Base-by-base conservation (phyloP, 2,797 vertebrate species). In the Clarias pachynema region DNA sequence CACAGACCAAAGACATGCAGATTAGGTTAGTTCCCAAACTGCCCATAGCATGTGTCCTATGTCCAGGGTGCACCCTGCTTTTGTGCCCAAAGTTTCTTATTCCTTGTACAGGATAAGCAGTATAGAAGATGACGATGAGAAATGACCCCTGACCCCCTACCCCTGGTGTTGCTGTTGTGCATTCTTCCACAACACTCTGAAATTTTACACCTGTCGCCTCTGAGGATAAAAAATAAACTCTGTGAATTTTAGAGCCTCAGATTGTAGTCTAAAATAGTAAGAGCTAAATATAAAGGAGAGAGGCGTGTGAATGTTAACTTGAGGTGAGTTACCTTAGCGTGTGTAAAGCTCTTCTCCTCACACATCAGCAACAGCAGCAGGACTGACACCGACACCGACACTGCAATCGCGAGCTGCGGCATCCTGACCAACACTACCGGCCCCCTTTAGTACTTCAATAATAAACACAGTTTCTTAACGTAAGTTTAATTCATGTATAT, bases 281-380 rank as follows among this genome's bases (percentile, higher is more conserved):
- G 57, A n/a, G 29, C 34, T 37, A 15, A 62, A 79, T 79, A 62
- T 34, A 8, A 40, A 37, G 20, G 24, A 62, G 14, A 16, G 34
- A 40, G 56, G 24, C n/a, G 59, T 1, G 31, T 24, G 22, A 40
- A 2, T 22, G 31, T 6, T 40, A 22, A 4, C 0, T 62, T 2
- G 26, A 29, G 63, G 44, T 89, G 49, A 53, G 22, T 63, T n/a
- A 90, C 89, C 86, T 88, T 88, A 29, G 85, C 88, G 24, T 56
- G 60, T 40, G 81, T 49, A 3, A 59, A 10, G 34, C 80, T 72
- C 59, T 63, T n/a, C 24, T 24, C 34, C 31, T 89, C 72, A 49
- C 65, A 69, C 18, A 77, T 12, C 68, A 86, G 3, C 73, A 89
- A 7, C 57, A 68, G 26, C 68, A 83, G 24, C 79, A 86, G n/a